phyloP scores from a whole-genome alignment of 2,888 invertebrate species.

The Yponomeuta plumbellus region DNA sequence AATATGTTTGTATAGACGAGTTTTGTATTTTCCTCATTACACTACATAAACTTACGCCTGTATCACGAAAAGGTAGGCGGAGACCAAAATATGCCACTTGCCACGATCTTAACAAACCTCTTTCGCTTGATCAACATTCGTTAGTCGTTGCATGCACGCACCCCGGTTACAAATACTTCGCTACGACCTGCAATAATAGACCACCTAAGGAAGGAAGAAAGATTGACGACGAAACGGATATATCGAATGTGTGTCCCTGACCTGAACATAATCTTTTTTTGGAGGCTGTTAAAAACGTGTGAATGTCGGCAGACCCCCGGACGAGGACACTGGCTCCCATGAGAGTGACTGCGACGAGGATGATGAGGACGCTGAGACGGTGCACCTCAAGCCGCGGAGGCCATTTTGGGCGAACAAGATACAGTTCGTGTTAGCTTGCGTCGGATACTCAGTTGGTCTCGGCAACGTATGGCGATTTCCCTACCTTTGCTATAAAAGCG shows the following conservation, averaged over 20 bases:
- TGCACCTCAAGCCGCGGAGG: slow-evolving; percentile 84
- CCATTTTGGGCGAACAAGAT: slow-evolving; percentile 93
- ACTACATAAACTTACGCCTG: no score
- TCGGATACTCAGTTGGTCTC: slow-evolving; percentile 92
- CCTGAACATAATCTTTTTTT: not conserved
- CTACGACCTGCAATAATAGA: no score
- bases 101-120: no score
- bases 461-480: slow-evolving; percentile 96
- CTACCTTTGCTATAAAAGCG: slow-evolving; percentile 93
- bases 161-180: no score
- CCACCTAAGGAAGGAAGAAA: no score
- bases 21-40: no score
- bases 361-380: slow-evolving; percentile 82
- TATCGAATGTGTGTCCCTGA: not conserved
- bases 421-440: slow-evolving; percentile 91
- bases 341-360: slow-evolving; percentile 85
- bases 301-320: slow-evolving; percentile 78
- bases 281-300: not conserved
- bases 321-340: slow-evolving; percentile 84
- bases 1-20: no score
- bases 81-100: no score
- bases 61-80: no score
- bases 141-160: no score
- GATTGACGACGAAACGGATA: no score
- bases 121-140: no score